phyloP scores from a whole-genome alignment of 1,140 invertebrate genomes.

The Drosophila saltans region DNA sequence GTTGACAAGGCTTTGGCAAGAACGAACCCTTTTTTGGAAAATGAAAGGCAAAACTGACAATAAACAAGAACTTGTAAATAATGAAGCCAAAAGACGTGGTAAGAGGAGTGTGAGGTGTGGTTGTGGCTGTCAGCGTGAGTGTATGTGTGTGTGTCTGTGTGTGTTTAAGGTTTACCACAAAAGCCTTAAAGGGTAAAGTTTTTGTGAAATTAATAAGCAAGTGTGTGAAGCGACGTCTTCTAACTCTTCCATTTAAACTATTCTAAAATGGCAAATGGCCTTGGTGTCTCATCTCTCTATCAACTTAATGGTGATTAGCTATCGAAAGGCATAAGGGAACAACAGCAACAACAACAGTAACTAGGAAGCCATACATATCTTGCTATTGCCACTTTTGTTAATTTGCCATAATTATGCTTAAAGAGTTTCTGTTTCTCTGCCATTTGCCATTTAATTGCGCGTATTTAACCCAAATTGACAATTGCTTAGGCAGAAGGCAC shows the following conservation, averaged over 20 bases:
- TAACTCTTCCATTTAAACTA: conserved; percentile 5
- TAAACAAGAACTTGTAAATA: conserved; percentile 78
- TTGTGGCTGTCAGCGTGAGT: conserved; percentile 8
- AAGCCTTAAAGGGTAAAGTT: conserved; percentile 56
- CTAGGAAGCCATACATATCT: neutral
- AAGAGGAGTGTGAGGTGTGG: conserved; percentile 1
- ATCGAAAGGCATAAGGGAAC: conserved; percentile 28
- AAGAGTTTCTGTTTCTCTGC: conserved; percentile 39
- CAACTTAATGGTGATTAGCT: conserved; percentile 36
- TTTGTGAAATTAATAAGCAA: conserved; percentile 72
- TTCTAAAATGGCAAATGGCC: conserved; percentile 21
- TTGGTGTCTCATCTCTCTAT: conserved; percentile 16
- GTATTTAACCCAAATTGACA: conserved; percentile 75
- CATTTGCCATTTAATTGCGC: conserved; percentile 74
- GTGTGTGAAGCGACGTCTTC: conserved; percentile 37
- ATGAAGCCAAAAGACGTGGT: conserved; percentile 49
- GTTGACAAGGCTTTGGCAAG: conserved; percentile 59
- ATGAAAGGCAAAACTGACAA: conserved; percentile 73
- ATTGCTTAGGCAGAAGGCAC: conserved; percentile 53
- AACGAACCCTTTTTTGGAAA: conserved; percentile 62
- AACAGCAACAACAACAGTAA: neutral
- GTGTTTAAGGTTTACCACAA: conserved; percentile 53
- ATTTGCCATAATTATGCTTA: conserved; percentile 58
- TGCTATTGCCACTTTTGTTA: conserved; percentile 51
- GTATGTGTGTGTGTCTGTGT: conserved; percentile 31